Base-by-base conservation (phyloP, 2,888 invertebrate species). In the Cancer borealis region DNA sequence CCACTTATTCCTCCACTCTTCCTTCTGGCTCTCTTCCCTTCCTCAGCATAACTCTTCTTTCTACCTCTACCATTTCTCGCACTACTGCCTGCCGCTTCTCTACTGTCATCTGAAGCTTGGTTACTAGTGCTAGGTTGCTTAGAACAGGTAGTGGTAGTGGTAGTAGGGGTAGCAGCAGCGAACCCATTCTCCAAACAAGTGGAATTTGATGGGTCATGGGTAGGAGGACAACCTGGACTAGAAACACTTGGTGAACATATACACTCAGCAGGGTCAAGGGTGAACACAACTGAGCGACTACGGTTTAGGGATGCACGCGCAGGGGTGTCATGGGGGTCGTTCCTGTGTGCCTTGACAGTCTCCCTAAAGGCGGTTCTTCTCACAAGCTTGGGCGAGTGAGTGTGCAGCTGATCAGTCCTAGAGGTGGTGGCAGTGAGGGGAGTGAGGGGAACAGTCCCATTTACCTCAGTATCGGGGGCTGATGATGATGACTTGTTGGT, bases 341-440 rank as follows among this genome's bases (percentile, higher is more conserved):
- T 89, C 79, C 45, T 90, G 47, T 79, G 46, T 79, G 90, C 79
- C 73, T 91, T 90, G 12, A 54, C 21, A 17, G n/a, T 90, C 46
- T 91, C 93, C 39, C 93, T 93, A 91, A 93, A 93, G 14, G 93
- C 93, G 46, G 93, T 87, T 21, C 91, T 90, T 49, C 93, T 54
- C 39, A 91, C 45, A 49, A 93, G 91, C 91, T 91, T 93, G 91
- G 91, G 93, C 91, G 93, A 93, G 91, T 91, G 93, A 14, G 91
- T 87, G 54, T 91, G 47, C 45, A 54, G 79, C 87, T 60, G 30
- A 87, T 93, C 93, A 54, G 66, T 89, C 54, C 93, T 93, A 91
- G 87, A 49, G 91, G 21, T 54, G 54, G 93, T 91, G 91, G 91
- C 93, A 91, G 90, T 93, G 93, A 93, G 93, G 14, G 91, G 93